Conservation (phyloP, 2,888 invertebrate species). For the Endomychus coccineus region DNA sequence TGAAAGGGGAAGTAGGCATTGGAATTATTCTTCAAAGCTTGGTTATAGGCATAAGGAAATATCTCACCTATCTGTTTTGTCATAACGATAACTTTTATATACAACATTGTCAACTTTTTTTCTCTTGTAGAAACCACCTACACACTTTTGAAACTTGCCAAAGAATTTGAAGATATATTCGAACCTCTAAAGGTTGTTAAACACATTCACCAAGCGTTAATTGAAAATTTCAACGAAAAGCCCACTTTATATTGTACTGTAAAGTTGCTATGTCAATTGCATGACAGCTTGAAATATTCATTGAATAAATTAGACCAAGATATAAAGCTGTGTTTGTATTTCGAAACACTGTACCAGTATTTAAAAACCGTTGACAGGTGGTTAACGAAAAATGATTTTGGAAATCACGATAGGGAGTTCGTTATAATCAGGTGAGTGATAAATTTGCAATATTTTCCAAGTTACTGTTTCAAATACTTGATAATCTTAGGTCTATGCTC, state of each 20-base stretch:
- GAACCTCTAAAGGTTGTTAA: constrained; percentile 29
- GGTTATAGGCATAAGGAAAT: too few species aligned
- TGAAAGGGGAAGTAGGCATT: too few species aligned
- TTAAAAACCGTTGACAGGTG: constrained; percentile 35
- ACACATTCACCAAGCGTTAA: constrained; percentile 30
- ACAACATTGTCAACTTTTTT: too few species aligned
- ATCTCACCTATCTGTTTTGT: too few species aligned
- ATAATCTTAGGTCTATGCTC: too few species aligned
- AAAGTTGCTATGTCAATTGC: constrained; percentile 31
- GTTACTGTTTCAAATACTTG: too few species aligned
- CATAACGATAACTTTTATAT: too few species aligned
- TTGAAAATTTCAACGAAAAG: constrained; percentile 25
- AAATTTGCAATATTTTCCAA: too few species aligned
- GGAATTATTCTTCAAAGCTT: too few species aligned
- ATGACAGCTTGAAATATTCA: constrained; percentile 29
- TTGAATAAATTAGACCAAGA: constrained; percentile 35
- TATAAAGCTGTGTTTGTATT: constrained; percentile 35
- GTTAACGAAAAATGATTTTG: constrained; percentile 34
- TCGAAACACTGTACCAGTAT: constrained; percentile 38
- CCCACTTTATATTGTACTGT: constrained; percentile 28
- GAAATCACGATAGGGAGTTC: constrained; percentile 36
- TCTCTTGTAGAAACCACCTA: constrained; percentile 34
- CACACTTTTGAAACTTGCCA: constrained; percentile 33
- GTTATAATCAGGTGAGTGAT: constrained; percentile 32
- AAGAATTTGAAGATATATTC: constrained; percentile 29